Percentiles rank a stretch among this genome's conserved stretches.
These are phyloP conservation scores for Seladonia tumulorum DNA, from an alignment of 2,888 invertebrate genomes.

Conservation along the genomic window DNA sequence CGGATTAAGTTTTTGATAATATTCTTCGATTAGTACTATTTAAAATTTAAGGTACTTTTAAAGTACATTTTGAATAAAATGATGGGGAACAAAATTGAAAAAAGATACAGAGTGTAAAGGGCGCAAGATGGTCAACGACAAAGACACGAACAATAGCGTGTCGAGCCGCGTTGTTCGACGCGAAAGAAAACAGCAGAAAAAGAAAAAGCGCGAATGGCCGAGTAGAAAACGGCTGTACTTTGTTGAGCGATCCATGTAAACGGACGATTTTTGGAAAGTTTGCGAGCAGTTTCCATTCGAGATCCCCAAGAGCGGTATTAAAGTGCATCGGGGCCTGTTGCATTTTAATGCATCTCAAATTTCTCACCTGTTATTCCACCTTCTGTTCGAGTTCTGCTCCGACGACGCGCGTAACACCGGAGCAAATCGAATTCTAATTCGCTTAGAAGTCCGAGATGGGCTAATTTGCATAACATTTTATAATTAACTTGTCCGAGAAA, in stretches of 20 bases:
- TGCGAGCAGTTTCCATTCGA: not conserved
- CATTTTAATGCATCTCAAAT: constrained; percentile 33
- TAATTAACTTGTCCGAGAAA: not conserved
- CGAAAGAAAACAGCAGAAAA: not conserved
- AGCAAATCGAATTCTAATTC: not conserved
- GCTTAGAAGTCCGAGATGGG: not conserved
- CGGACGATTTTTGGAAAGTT: not conserved
- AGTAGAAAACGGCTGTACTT: not conserved
- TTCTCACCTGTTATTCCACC: constrained; percentile 3
- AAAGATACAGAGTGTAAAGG: no score
- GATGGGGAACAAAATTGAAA: no score
- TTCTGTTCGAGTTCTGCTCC: constrained; percentile 20
- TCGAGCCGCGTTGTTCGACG: not conserved
- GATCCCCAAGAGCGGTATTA: constrained; percentile 22
- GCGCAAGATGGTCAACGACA: no score
- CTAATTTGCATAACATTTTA: not conserved
- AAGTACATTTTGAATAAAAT: no score
- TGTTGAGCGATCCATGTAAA: not conserved
- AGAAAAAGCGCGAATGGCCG: not conserved
- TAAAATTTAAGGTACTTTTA: no score
- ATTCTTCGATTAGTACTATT: no score
- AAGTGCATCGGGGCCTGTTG: constrained; percentile 40
- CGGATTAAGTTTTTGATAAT: no score
- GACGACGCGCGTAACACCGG: not conserved
- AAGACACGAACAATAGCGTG: not conserved